phyloP scores from a whole-genome alignment of 2,797 vertebrate species.

The Apodemus agrarius region DNA sequence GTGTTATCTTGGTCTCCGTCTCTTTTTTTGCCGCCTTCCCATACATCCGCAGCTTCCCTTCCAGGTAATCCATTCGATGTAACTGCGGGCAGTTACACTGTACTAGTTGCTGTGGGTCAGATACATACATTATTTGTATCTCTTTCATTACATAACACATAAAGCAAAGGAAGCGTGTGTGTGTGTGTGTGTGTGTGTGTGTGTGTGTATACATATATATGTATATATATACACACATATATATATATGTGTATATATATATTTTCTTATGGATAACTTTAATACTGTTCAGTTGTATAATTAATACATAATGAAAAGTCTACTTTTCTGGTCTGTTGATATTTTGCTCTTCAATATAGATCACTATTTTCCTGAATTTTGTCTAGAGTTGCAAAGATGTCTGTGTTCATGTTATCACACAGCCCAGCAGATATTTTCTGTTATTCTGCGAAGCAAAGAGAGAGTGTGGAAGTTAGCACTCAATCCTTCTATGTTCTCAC shows the following conservation, averaged over 20 bases:
- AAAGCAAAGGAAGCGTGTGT: not conserved
- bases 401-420: slow-evolving; percentile 31
- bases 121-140: slow-evolving; percentile 4
- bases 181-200: not conserved
- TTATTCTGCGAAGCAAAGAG: slow-evolving; percentile 8
- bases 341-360: slow-evolving; percentile 44
- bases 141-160: not conserved
- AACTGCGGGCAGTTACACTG: not conserved
- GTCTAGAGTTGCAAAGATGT: slow-evolving; percentile 11
- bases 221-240: too few relatives aligned
- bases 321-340: not conserved
- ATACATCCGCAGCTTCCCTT: too few relatives aligned
- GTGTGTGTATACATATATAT: too few relatives aligned
- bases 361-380: slow-evolving; percentile 38
- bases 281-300: slow-evolving; percentile 21
- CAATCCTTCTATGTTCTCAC: not conserved
- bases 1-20: too few relatives aligned
- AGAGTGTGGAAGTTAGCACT: not conserved
- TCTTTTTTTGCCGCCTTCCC: too few relatives aligned
- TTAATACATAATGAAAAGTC: slow-evolving; percentile 7
- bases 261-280: slow-evolving; percentile 48
- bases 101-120: not conserved
- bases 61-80: too few relatives aligned
- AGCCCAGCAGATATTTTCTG: slow-evolving; percentile 10
- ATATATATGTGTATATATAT: too few relatives aligned